A percentile compares a stretch with the other conserved stretches of the same genome.
Evolutionary conservation across 2,797 vertebrate species (phyloP).

Genomic region (Distichodus sexfasciatus): DNA sequence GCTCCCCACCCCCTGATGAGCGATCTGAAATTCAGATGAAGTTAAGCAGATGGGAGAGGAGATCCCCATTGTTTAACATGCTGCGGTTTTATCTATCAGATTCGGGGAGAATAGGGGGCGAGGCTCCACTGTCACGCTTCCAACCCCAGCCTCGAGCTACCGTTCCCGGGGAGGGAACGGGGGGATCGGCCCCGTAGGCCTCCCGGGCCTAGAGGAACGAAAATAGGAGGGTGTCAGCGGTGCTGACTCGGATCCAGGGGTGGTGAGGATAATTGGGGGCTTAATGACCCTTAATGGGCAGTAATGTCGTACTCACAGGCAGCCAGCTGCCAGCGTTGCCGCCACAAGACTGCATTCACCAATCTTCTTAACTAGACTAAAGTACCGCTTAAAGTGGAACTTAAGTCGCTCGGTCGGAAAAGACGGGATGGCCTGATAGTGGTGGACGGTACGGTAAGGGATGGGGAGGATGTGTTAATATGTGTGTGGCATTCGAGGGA

Average conservation of each 20-base stretch:
- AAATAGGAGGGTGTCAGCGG: conserved; percentile 36
- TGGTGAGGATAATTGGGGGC: conserved; percentile 70
- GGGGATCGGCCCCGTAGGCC: conserved; percentile 33
- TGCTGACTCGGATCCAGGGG: conserved; percentile 45
- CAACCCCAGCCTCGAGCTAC: conserved; percentile 37
- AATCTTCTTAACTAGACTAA: conserved; percentile 67
- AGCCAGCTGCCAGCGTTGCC: conserved; percentile 68
- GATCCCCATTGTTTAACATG: conserved; percentile 73
- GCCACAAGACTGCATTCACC: conserved; percentile 61
- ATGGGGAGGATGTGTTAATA: too few relatives aligned
- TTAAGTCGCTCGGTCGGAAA: conserved; percentile 36
- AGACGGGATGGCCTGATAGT: conserved; percentile 13
- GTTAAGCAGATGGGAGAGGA: conserved; percentile 76
- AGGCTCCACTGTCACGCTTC: conserved; percentile 26
- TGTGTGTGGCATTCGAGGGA: too few relatives aligned
- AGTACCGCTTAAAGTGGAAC: conserved; percentile 49
- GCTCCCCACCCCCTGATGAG: conserved; percentile 56
- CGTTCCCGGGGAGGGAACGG: conserved; percentile 29
- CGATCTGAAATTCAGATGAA: conserved; percentile 75
- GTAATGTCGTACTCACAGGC: conserved; percentile 55
- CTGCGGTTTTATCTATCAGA: conserved; percentile 65
- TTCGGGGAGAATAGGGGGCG: conserved; percentile 47
- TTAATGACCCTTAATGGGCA: conserved; percentile 66
- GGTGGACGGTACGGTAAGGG: conserved; percentile 6
- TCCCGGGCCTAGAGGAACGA: conserved; percentile 13